Evolutionary conservation across 2,113 vertebrate species (phyloP).

Genomic region (Myrmophylax atrothorax): DNA sequence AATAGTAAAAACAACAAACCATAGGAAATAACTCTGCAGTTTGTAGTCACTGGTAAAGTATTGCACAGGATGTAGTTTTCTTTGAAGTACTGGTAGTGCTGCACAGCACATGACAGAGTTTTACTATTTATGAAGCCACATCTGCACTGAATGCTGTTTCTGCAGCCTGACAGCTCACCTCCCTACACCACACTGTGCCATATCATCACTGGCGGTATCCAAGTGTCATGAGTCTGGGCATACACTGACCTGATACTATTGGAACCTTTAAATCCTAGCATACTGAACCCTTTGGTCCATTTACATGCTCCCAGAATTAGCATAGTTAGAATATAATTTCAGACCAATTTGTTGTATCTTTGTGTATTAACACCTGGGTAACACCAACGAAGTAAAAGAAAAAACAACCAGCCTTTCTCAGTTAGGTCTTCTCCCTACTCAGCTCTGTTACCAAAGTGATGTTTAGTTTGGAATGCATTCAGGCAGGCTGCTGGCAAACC

Average conservation of each 20-base stretch:
- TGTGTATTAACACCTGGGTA: neutral
- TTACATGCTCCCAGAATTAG: neutral
- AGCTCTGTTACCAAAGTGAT: neutral
- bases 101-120: neutral
- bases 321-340: neutral
- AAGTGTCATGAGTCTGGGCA: neutral
- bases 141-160: rapidly evolving
- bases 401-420: neutral
- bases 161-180: neutral
- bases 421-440: neutral
- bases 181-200: neutral
- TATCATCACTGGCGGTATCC: neutral
- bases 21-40: neutral
- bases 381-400: neutral
- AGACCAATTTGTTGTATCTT: neutral
- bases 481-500: neutral
- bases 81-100: neutral
- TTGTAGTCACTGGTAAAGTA: neutral
- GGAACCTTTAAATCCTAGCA: neutral
- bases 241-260: neutral
- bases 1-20: neutral
- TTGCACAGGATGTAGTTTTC: neutral
- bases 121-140: neutral
- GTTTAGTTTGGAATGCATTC: neutral
- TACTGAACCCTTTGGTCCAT: neutral